Evolutionary conservation across 2,888 invertebrate genomes (phyloP), one percentile per base, ranked within the genome.

Genomic region (Aproaerema taeniolella): DNA sequence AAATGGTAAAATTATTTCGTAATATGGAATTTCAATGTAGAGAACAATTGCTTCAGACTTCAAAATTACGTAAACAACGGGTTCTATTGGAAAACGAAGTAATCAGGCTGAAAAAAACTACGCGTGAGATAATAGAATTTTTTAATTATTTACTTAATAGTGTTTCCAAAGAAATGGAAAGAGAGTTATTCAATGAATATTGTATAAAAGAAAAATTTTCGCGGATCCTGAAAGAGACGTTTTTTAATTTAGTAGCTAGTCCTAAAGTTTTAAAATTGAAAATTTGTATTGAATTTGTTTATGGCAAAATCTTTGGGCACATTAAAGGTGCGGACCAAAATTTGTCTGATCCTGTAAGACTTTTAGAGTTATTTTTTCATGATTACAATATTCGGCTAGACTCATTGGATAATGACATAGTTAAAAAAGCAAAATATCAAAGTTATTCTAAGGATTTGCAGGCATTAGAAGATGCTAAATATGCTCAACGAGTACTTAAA

Each of bases 241-340:
- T 86, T 60, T 83, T 76, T 45, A 70, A 81, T 16, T 78, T 68
- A 39, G 75, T 86, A 11, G 83, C 86, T 1, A 80, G 79, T 54
- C 80, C 76, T 2, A 55, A 49, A 40, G 78, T 73, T 12, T 57
- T 86, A 20, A 83, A 82, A 52, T 52, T 86, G 25, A 79, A 77
- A 65, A 83, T 85, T 43, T 86, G 86, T 53, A 71, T 86, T 24
- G 86, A 86, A 58, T 86, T 75, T 44, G 86, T 86, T 14, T 86
- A 85, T 43, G 82, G 85, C 58, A 71, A 83, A 65, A 55, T 86
- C 25, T 75, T 81, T 47, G 85, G 86, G 0, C 82, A 83, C 49
- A 80, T 81, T 52, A 85, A 86, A 52, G 86, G 85, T 55, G 85
- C 81, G 2, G 85, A 86, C 52, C 66, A 74, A 47, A 74, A 59